These are phyloP conservation scores for Drosophila pseudoananassae DNA, from an alignment of 1,140 invertebrate genomes.

Conservation along the genomic window DNA sequence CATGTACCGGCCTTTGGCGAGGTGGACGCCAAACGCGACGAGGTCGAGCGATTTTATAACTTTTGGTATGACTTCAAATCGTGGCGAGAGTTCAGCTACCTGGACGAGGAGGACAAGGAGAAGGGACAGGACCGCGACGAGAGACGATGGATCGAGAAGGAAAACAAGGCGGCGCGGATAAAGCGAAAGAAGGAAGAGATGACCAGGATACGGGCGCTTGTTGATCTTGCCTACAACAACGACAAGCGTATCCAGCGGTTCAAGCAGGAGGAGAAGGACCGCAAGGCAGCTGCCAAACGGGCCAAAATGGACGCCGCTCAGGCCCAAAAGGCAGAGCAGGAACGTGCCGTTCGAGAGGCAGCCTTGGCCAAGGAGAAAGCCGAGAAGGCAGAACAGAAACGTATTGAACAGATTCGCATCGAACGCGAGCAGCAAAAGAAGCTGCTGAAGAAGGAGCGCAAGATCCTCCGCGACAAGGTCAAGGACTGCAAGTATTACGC, in stretches of 20 bases:
- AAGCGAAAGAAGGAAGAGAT: conserved; percentile 99
- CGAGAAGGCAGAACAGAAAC: conserved; percentile 91
- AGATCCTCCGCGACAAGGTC: conserved; percentile 92
- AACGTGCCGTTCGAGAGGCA: conserved; percentile 88
- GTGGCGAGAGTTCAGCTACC: conserved; percentile 99
- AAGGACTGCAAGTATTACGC: conserved; percentile 96
- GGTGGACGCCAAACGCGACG: conserved; percentile 88
- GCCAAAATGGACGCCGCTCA: conserved; percentile 95
- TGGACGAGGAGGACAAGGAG: conserved; percentile 99
- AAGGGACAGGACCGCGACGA: conserved; percentile 98
- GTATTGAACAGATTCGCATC: conserved; percentile 92
- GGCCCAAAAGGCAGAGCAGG: conserved; percentile 93
- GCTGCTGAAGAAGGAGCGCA: conserved; percentile 93
- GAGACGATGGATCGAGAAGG: conserved; percentile 98
- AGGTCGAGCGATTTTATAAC: conserved; percentile 94
- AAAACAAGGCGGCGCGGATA: conserved; percentile 95
- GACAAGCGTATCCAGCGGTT: conserved; percentile 97
- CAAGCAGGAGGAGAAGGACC: conserved; percentile 97
- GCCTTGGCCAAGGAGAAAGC: conserved; percentile 92
- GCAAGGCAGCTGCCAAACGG: conserved; percentile 94
- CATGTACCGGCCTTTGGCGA: conserved; percentile 94
- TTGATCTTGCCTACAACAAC: conserved; percentile 96
- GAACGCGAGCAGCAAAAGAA: conserved; percentile 94
- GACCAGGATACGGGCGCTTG: conserved; percentile 93
- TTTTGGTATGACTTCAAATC: conserved; percentile 99